phyloP scores from a whole-genome alignment of 2,113 vertebrate genomes.

The Poecilia latipinna region DNA sequence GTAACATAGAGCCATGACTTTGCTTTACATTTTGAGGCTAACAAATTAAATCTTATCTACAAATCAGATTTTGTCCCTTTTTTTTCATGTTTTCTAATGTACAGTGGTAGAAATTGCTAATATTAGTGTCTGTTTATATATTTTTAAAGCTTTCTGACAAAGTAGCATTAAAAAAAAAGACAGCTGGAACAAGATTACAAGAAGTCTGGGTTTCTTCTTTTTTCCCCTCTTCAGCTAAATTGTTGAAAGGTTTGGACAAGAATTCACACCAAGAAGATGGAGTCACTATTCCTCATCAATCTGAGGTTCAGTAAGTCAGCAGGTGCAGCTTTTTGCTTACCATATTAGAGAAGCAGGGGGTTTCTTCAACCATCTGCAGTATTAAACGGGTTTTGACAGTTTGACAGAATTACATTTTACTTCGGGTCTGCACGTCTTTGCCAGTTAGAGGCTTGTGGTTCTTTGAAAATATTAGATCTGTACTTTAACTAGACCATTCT shows the following conservation, averaged over 20 bases:
- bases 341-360: background rate
- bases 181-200: background rate
- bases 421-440: background rate
- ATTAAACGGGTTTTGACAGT: too few relatives aligned
- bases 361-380: background rate
- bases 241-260: background rate
- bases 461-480: too few relatives aligned
- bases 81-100: conserved; percentile 11
- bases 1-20: conserved; percentile 84
- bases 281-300: background rate
- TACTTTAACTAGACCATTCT: background rate
- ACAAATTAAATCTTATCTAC: conserved; percentile 95
- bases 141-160: background rate
- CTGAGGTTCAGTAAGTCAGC: background rate
- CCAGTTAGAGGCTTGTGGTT: background rate
- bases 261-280: background rate
- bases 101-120: background rate
- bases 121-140: background rate
- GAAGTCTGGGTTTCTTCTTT: background rate
- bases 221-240: background rate
- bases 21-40: conserved; percentile 85
- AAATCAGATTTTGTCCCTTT: conserved; percentile 69
- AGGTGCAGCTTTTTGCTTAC: background rate
- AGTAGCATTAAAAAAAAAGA: background rate
- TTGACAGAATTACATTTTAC: background rate